Conservation (phyloP, 2,888 invertebrate species). For the Gerosis bhagava region DNA sequence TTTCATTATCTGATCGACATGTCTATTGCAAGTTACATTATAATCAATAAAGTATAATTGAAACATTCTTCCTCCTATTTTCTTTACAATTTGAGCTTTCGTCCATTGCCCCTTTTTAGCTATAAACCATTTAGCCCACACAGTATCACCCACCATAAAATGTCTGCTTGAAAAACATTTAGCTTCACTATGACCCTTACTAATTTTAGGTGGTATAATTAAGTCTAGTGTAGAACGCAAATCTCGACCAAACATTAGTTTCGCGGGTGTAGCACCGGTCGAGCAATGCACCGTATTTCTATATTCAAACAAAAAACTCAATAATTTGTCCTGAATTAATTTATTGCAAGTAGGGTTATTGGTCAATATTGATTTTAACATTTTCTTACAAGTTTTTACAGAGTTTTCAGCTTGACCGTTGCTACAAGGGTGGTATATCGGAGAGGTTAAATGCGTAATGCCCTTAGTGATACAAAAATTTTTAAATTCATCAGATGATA, state of each 20-base stretch:
- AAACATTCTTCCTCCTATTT: conserved; percentile 28
- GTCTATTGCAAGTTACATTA: conserved; percentile 10
- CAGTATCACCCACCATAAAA: conserved; percentile 17
- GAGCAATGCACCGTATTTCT: conserved; percentile 29
- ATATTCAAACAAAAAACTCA: conserved; percentile 1
- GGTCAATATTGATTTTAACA: conserved; percentile 19
- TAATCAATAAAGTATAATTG: conserved; percentile 10
- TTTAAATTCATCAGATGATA: conserved; percentile 23
- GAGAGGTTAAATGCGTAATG: conserved; percentile 19
- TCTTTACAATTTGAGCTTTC: conserved; percentile 17
- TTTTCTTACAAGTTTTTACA: conserved; percentile 18
- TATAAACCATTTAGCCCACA: conserved; percentile 29
- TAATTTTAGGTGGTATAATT: too few relatives aligned
- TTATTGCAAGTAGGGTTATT: too few relatives aligned
- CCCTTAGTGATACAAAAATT: conserved; percentile 28
- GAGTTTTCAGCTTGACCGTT: conserved; percentile 19
- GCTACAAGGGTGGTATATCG: conserved; percentile 38
- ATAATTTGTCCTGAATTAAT: neutral
- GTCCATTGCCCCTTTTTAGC: conserved; percentile 23
- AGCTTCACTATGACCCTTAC: too few relatives aligned
- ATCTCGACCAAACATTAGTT: conserved; percentile 34
- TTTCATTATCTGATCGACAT: conserved; percentile 24
- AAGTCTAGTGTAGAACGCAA: conserved; percentile 8
- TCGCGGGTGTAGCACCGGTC: conserved; percentile 34
- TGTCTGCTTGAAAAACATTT: too few relatives aligned